Conservation (phyloP, 2,113 vertebrate species). For the Saccopteryx bilineata region DNA sequence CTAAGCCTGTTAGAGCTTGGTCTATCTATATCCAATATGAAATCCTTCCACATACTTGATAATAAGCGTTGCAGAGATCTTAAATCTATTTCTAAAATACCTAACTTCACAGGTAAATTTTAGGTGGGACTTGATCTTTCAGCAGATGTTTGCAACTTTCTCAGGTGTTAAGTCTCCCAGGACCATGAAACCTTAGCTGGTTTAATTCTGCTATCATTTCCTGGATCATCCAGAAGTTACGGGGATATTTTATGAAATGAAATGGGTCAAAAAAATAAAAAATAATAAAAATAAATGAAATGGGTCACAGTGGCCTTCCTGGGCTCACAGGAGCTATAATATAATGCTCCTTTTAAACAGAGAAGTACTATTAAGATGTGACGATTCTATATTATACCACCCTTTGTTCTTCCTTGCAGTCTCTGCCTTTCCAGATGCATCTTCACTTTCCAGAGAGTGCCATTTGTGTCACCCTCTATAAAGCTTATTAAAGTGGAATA, state of each 20-base stretch:
- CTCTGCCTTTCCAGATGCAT: background rate
- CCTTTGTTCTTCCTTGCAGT: background rate
- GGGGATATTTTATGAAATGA: background rate
- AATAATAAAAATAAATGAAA: background rate
- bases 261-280: background rate
- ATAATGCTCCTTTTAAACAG: background rate
- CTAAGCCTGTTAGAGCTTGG: background rate
- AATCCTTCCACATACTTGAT: background rate
- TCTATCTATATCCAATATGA: background rate
- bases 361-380: background rate
- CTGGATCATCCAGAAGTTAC: background rate
- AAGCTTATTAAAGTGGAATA: background rate
- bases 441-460: background rate
- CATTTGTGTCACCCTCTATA: background rate
- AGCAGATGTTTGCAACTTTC: background rate
- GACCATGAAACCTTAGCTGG: background rate
- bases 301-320: background rate
- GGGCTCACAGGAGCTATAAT: background rate
- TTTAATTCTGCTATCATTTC: background rate
- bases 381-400: background rate
- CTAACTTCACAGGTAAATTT: background rate
- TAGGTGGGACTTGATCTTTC: background rate
- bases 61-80: background rate
- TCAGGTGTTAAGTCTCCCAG: background rate
- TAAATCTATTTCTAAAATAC: slow-evolving; percentile 33